phyloP scores from a whole-genome alignment of 2,113 vertebrate species.

The Tonatia bakeri region DNA sequence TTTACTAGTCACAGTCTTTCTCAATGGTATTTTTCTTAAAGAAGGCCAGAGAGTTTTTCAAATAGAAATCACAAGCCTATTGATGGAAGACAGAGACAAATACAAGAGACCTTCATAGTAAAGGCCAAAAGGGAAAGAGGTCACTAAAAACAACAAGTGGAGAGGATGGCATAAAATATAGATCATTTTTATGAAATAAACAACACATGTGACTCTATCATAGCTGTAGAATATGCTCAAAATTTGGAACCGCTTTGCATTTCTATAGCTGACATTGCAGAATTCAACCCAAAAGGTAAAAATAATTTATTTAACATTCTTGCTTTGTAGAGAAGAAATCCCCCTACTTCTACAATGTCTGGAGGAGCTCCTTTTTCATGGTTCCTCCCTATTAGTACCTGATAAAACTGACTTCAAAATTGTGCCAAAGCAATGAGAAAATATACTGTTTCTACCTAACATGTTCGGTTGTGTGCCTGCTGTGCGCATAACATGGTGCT shows the following conservation, averaged over 20 bases:
- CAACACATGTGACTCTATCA: not conserved
- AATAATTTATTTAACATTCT: not conserved
- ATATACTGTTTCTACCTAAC: not conserved
- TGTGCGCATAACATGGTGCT: not conserved
- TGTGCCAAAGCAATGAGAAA: not conserved
- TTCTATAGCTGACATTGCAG: not conserved
- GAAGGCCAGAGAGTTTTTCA: not conserved
- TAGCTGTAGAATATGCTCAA: not conserved
- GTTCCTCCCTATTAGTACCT: not conserved
- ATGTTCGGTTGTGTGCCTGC: not conserved
- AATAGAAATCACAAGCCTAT: not conserved
- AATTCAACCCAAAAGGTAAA: not conserved
- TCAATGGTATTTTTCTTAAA: not conserved
- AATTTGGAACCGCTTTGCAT: not conserved
- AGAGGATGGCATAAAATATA: not conserved
- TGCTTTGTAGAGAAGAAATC: not conserved
- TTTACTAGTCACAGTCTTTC: not conserved
- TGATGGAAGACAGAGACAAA: not conserved
- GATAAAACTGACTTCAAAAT: not conserved
- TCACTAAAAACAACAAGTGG: not conserved
- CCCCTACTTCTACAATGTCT: not conserved
- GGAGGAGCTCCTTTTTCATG: not conserved
- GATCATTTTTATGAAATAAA: conserved; percentile 1
- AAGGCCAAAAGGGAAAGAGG: not conserved
- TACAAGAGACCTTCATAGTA: not conserved